phyloP scores from a whole-genome alignment of 2,113 vertebrate genomes.

The Otocyon megalotis region DNA sequence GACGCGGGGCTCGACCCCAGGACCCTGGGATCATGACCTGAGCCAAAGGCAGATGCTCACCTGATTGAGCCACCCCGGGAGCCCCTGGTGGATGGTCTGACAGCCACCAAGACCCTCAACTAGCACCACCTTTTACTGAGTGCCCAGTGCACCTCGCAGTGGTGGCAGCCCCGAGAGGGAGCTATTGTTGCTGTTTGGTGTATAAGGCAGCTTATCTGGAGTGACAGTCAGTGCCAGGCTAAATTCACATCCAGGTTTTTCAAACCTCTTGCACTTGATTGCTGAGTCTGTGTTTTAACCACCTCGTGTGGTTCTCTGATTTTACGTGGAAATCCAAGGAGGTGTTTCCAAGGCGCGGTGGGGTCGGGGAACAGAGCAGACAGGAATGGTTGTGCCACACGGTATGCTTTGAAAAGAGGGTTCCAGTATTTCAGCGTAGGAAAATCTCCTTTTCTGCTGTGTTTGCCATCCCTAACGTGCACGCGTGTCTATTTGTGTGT shows the following conservation, averaged over 20 bases:
- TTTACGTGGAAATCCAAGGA: neutral
- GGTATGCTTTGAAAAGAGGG: neutral
- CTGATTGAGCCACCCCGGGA: no score
- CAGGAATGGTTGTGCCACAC: neutral
- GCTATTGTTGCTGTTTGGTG: neutral
- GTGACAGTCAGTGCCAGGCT: neutral
- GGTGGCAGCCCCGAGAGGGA: neutral
- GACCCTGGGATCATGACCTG: no score
- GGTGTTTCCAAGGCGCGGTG: neutral
- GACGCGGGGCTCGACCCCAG: no score
- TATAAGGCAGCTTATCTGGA: neutral
- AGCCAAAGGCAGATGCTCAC: no score
- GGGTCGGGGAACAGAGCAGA: neutral
- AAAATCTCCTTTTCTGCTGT: neutral
- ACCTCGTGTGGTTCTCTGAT: neutral
- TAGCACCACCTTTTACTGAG: neutral
- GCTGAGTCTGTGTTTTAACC: neutral
- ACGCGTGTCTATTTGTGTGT: neutral
- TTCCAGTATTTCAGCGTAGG: neutral
- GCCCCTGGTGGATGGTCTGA: neutral
- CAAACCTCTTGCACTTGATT: neutral
- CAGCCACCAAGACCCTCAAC: neutral
- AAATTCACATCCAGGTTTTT: neutral
- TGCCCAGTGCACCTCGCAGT: neutral
- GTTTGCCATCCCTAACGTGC: neutral